Conservation (phyloP, 2,797 vertebrate species). For the Brachyalestes nurse region DNA sequence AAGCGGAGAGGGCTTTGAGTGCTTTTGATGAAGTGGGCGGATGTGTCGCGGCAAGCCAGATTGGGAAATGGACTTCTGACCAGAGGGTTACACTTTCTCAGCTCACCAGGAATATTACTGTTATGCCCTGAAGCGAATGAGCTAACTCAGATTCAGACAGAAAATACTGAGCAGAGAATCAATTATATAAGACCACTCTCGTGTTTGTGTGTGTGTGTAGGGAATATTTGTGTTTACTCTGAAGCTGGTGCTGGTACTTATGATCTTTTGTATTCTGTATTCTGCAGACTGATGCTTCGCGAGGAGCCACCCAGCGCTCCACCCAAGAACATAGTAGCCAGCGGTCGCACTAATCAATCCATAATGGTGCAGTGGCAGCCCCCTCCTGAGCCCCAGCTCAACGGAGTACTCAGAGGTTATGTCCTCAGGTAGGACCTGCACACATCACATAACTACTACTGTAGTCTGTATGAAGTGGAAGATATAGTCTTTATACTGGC, state of each 20-base stretch:
- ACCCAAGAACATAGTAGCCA: constrained; percentile 94
- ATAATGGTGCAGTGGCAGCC: constrained; percentile 99
- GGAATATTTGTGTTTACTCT: background rate
- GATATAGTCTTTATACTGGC: background rate
- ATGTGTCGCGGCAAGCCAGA: constrained; percentile 40
- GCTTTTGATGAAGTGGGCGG: constrained; percentile 57
- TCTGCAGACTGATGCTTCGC: constrained; percentile 87
- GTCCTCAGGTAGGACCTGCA: constrained; percentile 83
- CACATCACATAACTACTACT: background rate
- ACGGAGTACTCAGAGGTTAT: constrained; percentile 91
- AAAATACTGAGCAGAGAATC: constrained; percentile 17
- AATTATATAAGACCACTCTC: constrained; percentile 31
- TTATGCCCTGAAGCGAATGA: constrained; percentile 29
- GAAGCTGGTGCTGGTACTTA: background rate
- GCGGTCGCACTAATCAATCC: constrained; percentile 95
- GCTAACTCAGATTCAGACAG: constrained; percentile 9
- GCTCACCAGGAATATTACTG: constrained; percentile 16
- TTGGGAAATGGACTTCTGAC: constrained; percentile 55
- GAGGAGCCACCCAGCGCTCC: constrained; percentile 94
- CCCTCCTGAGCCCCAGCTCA: constrained; percentile 91
- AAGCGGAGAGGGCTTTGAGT: constrained; percentile 32
- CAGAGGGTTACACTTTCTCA: constrained; percentile 47
- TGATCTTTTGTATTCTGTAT: background rate
- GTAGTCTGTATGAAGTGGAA: background rate
- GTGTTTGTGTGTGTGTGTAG: background rate